Evolutionary conservation across 2,888 invertebrate genomes (phyloP).

Genomic region (Noctua janthe): DNA sequence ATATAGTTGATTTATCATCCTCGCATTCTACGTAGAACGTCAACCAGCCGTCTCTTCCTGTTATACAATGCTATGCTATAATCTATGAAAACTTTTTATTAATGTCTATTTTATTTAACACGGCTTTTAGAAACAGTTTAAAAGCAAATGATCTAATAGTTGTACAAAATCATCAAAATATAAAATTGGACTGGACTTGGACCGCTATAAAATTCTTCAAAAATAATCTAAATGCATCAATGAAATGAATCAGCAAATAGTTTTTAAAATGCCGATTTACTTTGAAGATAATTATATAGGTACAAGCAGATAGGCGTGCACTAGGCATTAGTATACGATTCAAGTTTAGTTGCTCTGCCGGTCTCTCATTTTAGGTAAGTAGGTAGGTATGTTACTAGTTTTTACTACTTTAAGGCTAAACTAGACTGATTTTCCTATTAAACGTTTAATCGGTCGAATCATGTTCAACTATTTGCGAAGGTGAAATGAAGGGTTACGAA

Average conservation of each 20-base stretch:
- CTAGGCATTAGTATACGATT: constrained; percentile 32
- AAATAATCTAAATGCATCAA: not conserved
- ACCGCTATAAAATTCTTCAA: not conserved
- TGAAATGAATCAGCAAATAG: constrained; percentile 9
- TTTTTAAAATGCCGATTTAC: constrained; percentile 7
- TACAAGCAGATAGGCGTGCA: not conserved
- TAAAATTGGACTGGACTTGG: not conserved
- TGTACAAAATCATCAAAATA: not conserved
- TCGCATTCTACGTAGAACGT: not conserved
- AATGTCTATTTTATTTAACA: not conserved
- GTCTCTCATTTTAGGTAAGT: constrained; percentile 52
- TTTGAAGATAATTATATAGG: not conserved
- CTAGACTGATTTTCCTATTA: constrained; percentile 21
- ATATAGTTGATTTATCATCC: not conserved
- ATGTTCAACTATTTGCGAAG: not conserved
- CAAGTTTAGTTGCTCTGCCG: constrained; percentile 40
- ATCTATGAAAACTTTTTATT: not conserved
- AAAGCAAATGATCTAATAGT: not conserved
- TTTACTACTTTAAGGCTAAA: constrained; percentile 32
- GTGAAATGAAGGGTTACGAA: constrained; percentile 37
- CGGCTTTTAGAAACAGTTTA: not conserved
- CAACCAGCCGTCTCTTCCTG: not conserved
- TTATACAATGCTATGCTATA: not conserved
- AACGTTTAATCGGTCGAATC: constrained; percentile 23
- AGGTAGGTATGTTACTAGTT: constrained; percentile 43